Base-by-base conservation (phyloP, 2,888 invertebrate genomes). In the Epinotia demarniana region DNA sequence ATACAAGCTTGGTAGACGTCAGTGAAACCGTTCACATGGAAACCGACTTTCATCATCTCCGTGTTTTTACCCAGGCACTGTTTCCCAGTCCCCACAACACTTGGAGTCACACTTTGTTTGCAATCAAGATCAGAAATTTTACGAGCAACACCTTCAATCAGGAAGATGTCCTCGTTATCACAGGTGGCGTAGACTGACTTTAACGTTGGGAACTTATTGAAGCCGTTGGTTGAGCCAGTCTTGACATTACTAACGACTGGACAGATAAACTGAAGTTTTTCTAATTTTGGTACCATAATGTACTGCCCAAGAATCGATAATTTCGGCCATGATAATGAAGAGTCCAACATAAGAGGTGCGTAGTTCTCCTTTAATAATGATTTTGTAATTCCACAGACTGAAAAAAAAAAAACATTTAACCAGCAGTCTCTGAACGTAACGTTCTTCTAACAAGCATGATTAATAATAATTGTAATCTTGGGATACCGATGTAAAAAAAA, bases 101-200 rank as follows among this genome's bases (percentile, higher is more conserved):
- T 71, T 18, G 64, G 16, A 8, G 11, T 49, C 16, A 75, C 53
- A 8, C 6, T 27, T 1, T 39, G 16, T 12, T 60, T 61, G 60
- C 75, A 75, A 39, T 71, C 39, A 6, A 75, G 55, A 27, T 75
- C 71, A 5, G 75, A 66, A 16, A 75, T 18, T 71, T 71, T 66
- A 16, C 53, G 39, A 16, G 43, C 0, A 19, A 27, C 55, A 6
- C 71, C 75, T 5, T 75, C 55, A 18, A 75, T 43, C 16, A 60
- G 11, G 60, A 75, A 75, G 2, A n/a, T 12, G 12, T 71, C 70
- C 60, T 75, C 71, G 18, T 75, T 60, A 16, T 71, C 75, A 18
- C 75, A 75, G 43, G 71, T 71, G 3, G 66, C 75, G 23, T 23
- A 9, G 6, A 71, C 19, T 55, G 66, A 43, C 13, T 63, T 49